Base-by-base conservation (phyloP, 2,888 invertebrate species). In the Fragum sueziense region DNA sequence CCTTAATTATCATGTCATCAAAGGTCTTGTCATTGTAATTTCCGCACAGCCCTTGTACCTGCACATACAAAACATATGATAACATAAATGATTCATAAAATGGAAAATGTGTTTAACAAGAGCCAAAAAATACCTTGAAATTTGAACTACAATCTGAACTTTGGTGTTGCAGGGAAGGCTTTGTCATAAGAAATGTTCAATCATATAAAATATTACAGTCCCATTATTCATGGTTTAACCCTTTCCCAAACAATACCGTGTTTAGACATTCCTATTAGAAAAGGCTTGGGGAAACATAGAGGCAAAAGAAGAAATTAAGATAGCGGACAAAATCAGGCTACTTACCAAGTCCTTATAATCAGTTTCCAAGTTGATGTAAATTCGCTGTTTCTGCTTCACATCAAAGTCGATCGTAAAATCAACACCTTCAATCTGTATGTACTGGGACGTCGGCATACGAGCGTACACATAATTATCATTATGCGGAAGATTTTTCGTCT, bases 381-480 rank as follows among this genome's bases (percentile, higher is more conserved):
- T n/a, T 17, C 76, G 57, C 47, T 77, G 74, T 22, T 27, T 54
- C 47, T 77, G 74, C 22, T 31, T 54, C 14, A 54, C 62, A 52
- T 83, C 84, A 57, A 75, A 81, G 17, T 80, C 29, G 25, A 90
- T 74, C 27, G 76, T 62, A 75, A 88, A 87, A 7, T 88, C 90
- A 70, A 87, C 86, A 7, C 85, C 90, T 52, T 73, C 71, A 20
- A 88, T 78, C 65, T 84, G 57, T 20, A 72, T 73, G 69, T 86
- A 86, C 31, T 81, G 61, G 4, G 86, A 84, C 0, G 89, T 88
- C 0, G 82, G 84, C 34, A 76, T 57, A 71, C 87, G 88, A 14
- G 89, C 78, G 69, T 88, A 82, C 31, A 89, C 33, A 27, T 72
- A 47, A n/a, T 52, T 52, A 33, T 67, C 52, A 22, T 68, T 47